A percentile compares a stretch with the other conserved stretches of the same genome.
Conservation (phyloP, 2,797 vertebrate species). For the Chiloscyllium punctatum region DNA sequence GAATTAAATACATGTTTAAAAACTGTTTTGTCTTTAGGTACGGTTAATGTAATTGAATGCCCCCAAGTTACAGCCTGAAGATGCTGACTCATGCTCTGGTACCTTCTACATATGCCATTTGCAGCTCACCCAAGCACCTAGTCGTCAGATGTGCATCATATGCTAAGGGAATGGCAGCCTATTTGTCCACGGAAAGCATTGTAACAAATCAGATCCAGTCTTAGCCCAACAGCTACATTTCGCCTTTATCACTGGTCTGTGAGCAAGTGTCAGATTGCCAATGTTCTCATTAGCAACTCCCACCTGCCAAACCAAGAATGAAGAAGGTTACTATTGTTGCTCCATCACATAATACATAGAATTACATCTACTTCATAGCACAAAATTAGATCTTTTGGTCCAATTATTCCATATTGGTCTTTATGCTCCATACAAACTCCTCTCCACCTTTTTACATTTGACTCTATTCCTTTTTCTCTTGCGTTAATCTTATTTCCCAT, state of each 20-base stretch:
- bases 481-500: neutral
- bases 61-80: neutral
- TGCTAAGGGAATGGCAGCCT: neutral
- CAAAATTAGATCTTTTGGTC: neutral
- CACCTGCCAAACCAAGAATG: neutral
- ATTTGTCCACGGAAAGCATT: neutral
- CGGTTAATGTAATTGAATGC: neutral
- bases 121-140: neutral
- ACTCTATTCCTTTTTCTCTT: neutral
- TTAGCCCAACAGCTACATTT: neutral
- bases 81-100: neutral
- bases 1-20: neutral
- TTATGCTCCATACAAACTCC: neutral
- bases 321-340: neutral
- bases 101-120: neutral
- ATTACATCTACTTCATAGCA: neutral
- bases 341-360: neutral
- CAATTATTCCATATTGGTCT: neutral
- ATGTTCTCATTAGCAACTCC: neutral
- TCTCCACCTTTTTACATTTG: neutral
- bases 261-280: neutral
- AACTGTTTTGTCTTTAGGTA: neutral
- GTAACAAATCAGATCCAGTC: neutral
- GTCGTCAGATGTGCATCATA: neutral
- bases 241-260: neutral